phyloP scores from a whole-genome alignment of 2,888 invertebrate species.

The Microctonus hyperodae region DNA sequence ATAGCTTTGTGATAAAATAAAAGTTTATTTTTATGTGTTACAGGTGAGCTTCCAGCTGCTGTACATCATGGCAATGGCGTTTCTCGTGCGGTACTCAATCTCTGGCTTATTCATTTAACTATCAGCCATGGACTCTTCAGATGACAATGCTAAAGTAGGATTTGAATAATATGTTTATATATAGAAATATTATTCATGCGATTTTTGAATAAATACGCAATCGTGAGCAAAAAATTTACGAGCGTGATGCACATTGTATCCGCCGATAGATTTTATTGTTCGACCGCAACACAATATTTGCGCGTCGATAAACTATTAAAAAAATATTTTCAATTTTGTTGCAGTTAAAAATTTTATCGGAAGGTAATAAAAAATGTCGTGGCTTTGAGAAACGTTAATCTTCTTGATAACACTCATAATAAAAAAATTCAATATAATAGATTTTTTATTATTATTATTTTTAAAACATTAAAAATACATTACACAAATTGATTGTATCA shows the following conservation, averaged over 20 bases:
- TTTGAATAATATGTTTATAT: constrained; percentile 6
- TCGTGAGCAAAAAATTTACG: background rate
- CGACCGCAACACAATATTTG: background rate
- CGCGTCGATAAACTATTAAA: background rate
- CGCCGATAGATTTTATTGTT: too few species aligned
- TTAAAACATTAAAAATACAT: too few species aligned
- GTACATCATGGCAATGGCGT: constrained; percentile 62
- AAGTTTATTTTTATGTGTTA: constrained; percentile 12
- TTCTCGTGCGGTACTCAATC: constrained; percentile 60
- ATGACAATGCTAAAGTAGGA: constrained; percentile 61
- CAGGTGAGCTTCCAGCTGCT: constrained; percentile 62
- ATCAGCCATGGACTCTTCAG: constrained; percentile 61
- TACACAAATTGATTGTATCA: too few species aligned
- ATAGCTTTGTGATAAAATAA: too few species aligned
- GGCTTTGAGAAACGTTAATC: background rate
- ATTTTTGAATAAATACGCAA: background rate
- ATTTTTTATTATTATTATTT: too few species aligned
- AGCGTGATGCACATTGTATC: background rate
- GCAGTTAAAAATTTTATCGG: background rate
- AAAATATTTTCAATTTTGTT: background rate
- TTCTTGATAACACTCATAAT: background rate
- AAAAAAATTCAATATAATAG: background rate
- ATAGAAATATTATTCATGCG: background rate
- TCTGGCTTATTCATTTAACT: constrained; percentile 60
- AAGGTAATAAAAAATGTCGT: background rate